Conservation (phyloP, 2,888 invertebrate species). For the Rhyacophila evoluta region DNA sequence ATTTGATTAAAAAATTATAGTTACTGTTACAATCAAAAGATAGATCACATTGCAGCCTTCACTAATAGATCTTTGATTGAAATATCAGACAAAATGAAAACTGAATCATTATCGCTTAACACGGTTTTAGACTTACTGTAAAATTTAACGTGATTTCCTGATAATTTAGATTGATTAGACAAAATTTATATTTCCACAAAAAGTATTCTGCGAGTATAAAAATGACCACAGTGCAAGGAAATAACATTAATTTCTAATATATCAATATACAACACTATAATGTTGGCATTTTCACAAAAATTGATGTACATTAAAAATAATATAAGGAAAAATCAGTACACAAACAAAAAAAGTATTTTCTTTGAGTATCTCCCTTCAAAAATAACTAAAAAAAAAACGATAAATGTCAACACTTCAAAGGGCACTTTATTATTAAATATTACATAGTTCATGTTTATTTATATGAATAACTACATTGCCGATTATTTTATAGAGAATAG, state of each 20-base stretch:
- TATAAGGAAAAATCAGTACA: slow-evolving; percentile 14
- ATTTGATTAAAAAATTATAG: too few relatives aligned
- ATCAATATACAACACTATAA: slow-evolving; percentile 5
- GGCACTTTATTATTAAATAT: slow-evolving; percentile 24
- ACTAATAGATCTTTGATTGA: too few relatives aligned
- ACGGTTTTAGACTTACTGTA: too few relatives aligned
- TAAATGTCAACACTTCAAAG: slow-evolving; percentile 17
- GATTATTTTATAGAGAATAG: slow-evolving; percentile 25
- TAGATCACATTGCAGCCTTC: too few relatives aligned
- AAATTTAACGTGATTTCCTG: too few relatives aligned
- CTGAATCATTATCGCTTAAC: too few relatives aligned
- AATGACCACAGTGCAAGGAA: not conserved
- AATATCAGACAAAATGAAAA: too few relatives aligned
- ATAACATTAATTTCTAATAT: not conserved
- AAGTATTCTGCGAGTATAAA: not conserved
- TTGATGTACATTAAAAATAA: not conserved
- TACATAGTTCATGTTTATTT: slow-evolving; percentile 25
- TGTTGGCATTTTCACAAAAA: not conserved
- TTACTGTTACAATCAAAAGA: too few relatives aligned
- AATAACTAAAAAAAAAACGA: not conserved
- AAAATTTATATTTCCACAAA: too few relatives aligned
- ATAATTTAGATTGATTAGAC: too few relatives aligned
- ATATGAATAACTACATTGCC: slow-evolving; percentile 33
- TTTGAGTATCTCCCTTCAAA: not conserved
- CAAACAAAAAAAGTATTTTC: not conserved